Evolutionary conservation across 1,140 invertebrate genomes (phyloP), one percentile per base, ranked within the genome.

Genomic region (Parasteatoda tepidariorum): DNA sequence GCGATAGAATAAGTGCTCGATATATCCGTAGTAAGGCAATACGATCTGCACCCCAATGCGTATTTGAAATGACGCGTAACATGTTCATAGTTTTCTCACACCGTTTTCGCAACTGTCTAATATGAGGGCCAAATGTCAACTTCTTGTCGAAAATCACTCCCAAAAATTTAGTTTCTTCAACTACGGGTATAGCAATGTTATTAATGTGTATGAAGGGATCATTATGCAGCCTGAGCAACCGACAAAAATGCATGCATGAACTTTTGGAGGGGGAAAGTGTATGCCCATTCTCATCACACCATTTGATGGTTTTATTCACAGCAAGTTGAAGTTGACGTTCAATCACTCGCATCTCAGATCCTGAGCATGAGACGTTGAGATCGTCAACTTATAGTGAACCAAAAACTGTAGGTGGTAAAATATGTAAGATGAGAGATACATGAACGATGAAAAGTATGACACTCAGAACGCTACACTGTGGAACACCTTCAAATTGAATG

Each of bases 391-490:
- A 73, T 5, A 54, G 13, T 0, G 55, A 59, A 0, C 70, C 24
- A 0, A 6, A 5, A 0, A 54, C 38, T n/a, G 11, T 9, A 18
- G 22, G 9, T 13, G 48, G 41, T 15, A 54, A 2, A 6, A 33
- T 22, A 3, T 57, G n/a, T 26, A 70, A 22, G 54, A 83, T 18
- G 0, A 33, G 33, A 22, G 26, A 41, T 6, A 66, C 15, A 22
- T 38, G 30, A 5, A 84, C 33, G 11, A 54, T 64, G 28, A 82
- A 84, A 7, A 84, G 59, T 2, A 81, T 81, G 9, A 34, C 38
- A 18, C 82, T 81, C 22, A 83, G 18, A 18, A 84, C 78, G 18
- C 66, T 41, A 7, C 83, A 78, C 34, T 84, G 76, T 2, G 41
- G 79, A 0, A 84, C 48, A 13, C 33, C 62, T 18, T 57, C 54